phyloP scores from a whole-genome alignment of 2,113 vertebrate species.

The Halcyon malimbica region DNA sequence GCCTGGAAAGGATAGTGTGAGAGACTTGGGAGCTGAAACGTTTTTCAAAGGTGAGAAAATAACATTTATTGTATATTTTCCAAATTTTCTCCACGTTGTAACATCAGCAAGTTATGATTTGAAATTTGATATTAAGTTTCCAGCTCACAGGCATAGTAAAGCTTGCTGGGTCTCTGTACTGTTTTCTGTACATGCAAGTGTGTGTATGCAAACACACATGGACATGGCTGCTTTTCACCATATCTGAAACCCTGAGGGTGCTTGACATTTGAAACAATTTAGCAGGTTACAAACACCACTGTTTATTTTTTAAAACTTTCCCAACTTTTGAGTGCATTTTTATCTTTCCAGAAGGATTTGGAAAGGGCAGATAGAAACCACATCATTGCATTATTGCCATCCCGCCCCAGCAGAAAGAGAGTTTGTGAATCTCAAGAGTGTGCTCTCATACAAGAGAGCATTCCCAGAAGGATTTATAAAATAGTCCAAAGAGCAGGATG shows the following conservation, averaged over 20 bases:
- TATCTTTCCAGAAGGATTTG: background rate
- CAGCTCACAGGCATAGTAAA: background rate
- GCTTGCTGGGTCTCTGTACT: background rate
- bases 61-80: background rate
- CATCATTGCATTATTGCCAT: rapidly evolving
- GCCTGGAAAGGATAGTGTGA: background rate
- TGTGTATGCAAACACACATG: background rate
- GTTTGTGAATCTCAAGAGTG: background rate
- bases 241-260: background rate
- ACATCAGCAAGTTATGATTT: background rate
- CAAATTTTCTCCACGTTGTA: background rate
- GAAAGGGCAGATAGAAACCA: background rate
- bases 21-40: background rate
- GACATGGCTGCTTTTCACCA: background rate
- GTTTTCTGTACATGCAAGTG: background rate
- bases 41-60: background rate
- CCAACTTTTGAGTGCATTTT: background rate
- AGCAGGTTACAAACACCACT: background rate
- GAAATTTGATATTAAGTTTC: background rate
- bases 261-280: background rate
- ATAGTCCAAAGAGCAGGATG: background rate
- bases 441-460: background rate
- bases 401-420: background rate
- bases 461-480: background rate
- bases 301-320: background rate